Evolutionary conservation across 2,888 invertebrate species (phyloP).

Genomic region (Callimorpha dominula): DNA sequence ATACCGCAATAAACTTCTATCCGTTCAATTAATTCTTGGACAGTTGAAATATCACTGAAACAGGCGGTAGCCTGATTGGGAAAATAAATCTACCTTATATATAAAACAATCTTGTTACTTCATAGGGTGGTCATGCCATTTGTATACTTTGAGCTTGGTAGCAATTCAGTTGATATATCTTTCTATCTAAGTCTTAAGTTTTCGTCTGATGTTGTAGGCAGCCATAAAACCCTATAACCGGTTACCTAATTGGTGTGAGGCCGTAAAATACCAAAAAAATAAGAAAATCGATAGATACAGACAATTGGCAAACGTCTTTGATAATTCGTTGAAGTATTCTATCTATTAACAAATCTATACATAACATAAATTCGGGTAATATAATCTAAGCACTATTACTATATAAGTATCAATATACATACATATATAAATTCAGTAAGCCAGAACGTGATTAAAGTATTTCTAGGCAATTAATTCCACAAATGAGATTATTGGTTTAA

Average conservation of each 20-base stretch:
- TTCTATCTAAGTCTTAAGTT: background rate
- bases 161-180: background rate
- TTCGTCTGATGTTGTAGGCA: background rate
- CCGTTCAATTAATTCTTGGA: conserved; percentile 1
- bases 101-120: background rate
- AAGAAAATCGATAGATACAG: background rate
- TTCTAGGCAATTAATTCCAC: background rate
- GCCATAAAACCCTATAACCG: background rate
- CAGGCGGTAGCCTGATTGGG: background rate
- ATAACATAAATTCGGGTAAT: too few species aligned
- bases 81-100: background rate
- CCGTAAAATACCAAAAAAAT: too few species aligned
- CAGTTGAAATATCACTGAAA: background rate
- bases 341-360: too few species aligned
- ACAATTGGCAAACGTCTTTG: background rate
- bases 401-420: background rate
- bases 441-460: background rate
- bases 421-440: background rate
- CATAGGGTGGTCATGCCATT: background rate
- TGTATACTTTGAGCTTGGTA: background rate
- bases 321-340: background rate
- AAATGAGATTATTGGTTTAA: background rate
- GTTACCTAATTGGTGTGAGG: background rate
- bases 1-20: background rate
- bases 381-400: too few species aligned